A percentile compares a stretch with the other conserved stretches of the same genome.
These are phyloP conservation scores for Gorsachius goisagi DNA, from an alignment of 2,113 vertebrate species.

Conservation along the genomic window DNA sequence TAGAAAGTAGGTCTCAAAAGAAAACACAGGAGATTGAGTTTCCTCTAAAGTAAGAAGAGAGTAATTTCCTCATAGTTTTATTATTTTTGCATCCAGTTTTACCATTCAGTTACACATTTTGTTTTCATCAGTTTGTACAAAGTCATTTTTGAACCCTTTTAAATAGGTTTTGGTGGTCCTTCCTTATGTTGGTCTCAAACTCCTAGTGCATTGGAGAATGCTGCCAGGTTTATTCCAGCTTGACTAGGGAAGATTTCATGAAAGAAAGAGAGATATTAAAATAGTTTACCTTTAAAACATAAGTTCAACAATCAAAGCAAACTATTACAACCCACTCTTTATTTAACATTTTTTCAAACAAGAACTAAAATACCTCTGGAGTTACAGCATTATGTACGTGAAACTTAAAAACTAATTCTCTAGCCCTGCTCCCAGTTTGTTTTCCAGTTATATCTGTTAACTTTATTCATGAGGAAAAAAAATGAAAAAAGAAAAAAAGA, in stretches of 20 bases:
- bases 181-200: fast-evolving
- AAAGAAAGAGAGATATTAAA: background rate
- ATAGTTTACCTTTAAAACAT: background rate
- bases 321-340: background rate
- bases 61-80: background rate
- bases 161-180: background rate
- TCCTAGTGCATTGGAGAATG: background rate
- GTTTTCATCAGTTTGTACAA: background rate
- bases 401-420: background rate
- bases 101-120: background rate
- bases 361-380: background rate
- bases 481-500: too few relatives aligned
- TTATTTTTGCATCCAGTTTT: background rate
- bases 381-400: background rate
- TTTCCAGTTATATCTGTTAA: background rate
- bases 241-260: background rate
- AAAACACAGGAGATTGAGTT: background rate
- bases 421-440: background rate
- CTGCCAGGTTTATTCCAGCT: background rate
- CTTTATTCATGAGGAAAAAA: background rate
- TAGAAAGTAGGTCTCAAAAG: background rate
- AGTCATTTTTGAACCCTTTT: background rate
- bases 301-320: background rate
- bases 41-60: background rate
- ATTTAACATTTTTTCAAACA: background rate